Evolutionary conservation across 2,113 vertebrate genomes (phyloP).

Genomic region (Plecturocebus donacophilus): DNA sequence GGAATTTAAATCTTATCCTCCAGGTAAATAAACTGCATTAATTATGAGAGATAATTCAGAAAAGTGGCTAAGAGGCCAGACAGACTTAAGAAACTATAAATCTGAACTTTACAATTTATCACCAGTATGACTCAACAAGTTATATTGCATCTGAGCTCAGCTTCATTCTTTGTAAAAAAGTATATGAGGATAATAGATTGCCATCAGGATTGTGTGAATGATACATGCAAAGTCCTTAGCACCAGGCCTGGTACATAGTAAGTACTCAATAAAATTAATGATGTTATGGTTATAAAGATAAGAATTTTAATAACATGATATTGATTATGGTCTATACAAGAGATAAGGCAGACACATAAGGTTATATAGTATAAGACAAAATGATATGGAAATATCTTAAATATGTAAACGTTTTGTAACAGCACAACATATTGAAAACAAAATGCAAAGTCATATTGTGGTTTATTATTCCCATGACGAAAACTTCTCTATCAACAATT

Average conservation of each 20-base stretch:
- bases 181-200: neutral
- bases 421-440: neutral
- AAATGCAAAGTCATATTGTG: neutral
- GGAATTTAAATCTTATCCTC: neutral
- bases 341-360: neutral
- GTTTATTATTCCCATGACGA: neutral
- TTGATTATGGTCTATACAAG: neutral
- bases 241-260: neutral
- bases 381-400: neutral
- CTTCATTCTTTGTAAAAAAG: neutral
- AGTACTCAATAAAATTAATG: neutral
- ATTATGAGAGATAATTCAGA: neutral
- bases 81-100: neutral
- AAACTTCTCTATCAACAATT: neutral
- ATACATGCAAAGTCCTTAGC: neutral
- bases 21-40: neutral
- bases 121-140: neutral
- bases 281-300: neutral
- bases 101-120: neutral
- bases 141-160: neutral
- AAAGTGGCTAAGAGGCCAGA: neutral
- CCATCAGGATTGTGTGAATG: neutral
- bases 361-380: neutral
- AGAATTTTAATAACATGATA: neutral
- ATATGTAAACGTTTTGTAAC: neutral